Percentiles rank a stretch among this genome's conserved stretches.
Conservation (phyloP, 1,140 invertebrate genomes). For the Dinothrombium tinctorium region DNA sequence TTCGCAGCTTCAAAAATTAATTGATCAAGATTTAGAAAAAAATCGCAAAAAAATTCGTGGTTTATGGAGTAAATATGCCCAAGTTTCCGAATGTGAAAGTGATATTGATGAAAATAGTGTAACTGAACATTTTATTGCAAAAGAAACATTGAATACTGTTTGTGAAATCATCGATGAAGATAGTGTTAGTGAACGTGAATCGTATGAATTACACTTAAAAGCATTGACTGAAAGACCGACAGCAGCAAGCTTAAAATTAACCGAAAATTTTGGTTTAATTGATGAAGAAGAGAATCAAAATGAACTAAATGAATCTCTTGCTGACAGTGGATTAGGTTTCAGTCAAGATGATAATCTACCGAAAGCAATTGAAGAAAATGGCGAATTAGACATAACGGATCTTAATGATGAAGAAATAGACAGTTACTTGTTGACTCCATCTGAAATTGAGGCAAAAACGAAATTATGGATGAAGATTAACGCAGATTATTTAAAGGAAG, state of each 20-base stretch:
- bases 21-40: conserved; percentile 38
- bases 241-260: conserved; percentile 22
- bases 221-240: conserved; percentile 17
- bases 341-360: conserved; percentile 9
- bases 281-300: background rate
- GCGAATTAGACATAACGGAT: conserved; percentile 49
- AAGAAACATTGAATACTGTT: too few relatives aligned
- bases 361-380: conserved; percentile 20
- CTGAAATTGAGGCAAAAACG: conserved; percentile 51
- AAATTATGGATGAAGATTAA: conserved; percentile 60
- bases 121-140: too few relatives aligned
- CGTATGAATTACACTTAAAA: background rate
- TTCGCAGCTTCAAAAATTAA: conserved; percentile 22
- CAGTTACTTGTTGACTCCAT: conserved; percentile 44
- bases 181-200: too few relatives aligned
- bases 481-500: conserved; percentile 50
- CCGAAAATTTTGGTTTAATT: conserved; percentile 6
- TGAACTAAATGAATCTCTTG: background rate
- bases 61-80: too few relatives aligned
- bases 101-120: background rate
- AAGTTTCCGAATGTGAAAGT: conserved; percentile 14
- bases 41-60: conserved; percentile 31
- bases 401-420: conserved; percentile 71
- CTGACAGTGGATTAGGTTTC: background rate
- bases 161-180: too few relatives aligned